A percentile compares a stretch with the other conserved stretches of the same genome.
Conservation (phyloP, 2,888 invertebrate genomes). For the Chesias legatella region DNA sequence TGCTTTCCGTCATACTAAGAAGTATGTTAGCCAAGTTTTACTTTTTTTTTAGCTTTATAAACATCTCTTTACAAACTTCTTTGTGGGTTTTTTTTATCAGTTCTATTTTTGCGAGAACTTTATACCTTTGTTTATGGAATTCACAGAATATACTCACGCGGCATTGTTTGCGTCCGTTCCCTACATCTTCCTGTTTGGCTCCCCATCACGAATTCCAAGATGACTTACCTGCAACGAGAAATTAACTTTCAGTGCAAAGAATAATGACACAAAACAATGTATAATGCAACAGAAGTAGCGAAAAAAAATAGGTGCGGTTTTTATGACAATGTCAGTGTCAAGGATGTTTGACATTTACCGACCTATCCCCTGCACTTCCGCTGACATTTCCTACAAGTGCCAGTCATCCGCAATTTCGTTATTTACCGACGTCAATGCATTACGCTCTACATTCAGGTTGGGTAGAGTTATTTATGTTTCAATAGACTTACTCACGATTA, state of each 20-base stretch:
- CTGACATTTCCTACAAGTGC: not conserved
- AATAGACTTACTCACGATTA: too few species aligned
- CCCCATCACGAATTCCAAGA: conserved; percentile 40
- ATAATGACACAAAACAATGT: not conserved
- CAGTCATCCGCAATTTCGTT: conserved; percentile 1
- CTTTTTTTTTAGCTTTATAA: too few species aligned
- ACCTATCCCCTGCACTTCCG: conserved; percentile 4
- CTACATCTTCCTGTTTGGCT: conserved; percentile 33
- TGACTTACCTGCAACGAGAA: conserved; percentile 67
- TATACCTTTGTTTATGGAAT: too few species aligned
- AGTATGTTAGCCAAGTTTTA: too few species aligned
- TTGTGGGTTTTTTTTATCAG: too few species aligned
- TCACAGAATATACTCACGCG: conserved; percentile 40
- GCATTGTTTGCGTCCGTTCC: conserved; percentile 25
- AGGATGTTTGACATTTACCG: conserved; percentile 2
- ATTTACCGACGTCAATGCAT: too few species aligned
- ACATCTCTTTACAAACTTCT: too few species aligned
- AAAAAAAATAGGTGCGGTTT: conserved; percentile 2
- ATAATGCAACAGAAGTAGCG: not conserved
- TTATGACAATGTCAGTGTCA: conserved; percentile 12
- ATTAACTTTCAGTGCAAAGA: conserved; percentile 16
- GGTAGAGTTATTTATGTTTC: too few species aligned
- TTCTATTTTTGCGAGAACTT: too few species aligned
- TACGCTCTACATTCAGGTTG: too few species aligned
- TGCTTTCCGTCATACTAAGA: too few species aligned